Conservation (phyloP, 1,140 invertebrate genomes). For the Mamestra configurata region DNA sequence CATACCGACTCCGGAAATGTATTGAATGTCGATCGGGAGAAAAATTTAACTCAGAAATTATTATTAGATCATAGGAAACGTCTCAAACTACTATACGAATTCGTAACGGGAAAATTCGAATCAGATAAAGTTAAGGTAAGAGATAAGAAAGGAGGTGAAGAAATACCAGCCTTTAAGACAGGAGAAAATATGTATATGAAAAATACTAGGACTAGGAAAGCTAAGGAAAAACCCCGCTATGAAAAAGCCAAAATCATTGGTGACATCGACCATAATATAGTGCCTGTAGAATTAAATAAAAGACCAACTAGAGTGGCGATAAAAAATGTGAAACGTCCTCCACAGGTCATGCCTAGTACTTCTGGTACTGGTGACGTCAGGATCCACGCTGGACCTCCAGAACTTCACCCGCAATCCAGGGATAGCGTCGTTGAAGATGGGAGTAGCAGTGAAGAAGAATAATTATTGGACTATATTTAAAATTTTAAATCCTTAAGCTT, state of each 20-base stretch:
- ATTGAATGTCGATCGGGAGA: conserved; percentile 46
- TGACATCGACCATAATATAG: not conserved
- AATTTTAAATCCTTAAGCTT: not conserved
- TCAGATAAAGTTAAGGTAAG: not conserved
- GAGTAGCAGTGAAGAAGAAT: not conserved
- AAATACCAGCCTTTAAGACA: not conserved
- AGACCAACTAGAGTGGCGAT: not conserved
- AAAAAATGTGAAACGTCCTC: conserved; percentile 1
- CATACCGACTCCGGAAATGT: conserved; percentile 35
- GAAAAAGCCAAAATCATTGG: conserved; percentile 20
- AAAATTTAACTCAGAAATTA: conserved; percentile 53
- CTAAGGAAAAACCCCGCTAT: conserved; percentile 14
- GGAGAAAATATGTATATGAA: not conserved
- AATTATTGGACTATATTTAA: not conserved
- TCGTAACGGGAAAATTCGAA: conserved; percentile 38
- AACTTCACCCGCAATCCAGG: not conserved
- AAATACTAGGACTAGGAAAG: conserved; percentile 3
- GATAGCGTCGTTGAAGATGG: not conserved
- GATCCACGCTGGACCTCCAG: not conserved
- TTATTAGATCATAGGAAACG: conserved; percentile 53
- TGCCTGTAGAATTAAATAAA: conserved; percentile 7
- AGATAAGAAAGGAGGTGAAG: conserved; percentile 15
- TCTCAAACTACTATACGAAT: conserved; percentile 47
- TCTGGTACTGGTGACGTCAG: not conserved
- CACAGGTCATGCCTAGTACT: not conserved